Base-by-base conservation (phyloP, 1,140 invertebrate species). In the Diabrotica undecimpunctata region DNA sequence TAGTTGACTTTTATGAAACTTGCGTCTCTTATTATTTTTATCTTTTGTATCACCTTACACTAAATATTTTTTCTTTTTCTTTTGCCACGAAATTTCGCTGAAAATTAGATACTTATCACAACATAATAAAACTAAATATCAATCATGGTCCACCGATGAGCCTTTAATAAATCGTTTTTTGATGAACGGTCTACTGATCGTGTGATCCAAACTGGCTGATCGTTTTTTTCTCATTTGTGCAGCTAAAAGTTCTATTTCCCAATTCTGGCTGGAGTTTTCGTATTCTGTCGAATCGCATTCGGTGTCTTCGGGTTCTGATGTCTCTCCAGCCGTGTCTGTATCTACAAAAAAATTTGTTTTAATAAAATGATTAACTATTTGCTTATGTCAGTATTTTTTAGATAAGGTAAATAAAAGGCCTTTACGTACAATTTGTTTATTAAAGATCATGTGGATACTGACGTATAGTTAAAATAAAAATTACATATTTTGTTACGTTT, bases 201-300 rank as follows among this genome's bases (percentile, higher is more conserved):
- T 72, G 54, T 72, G 70, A 67, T 75, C 78, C 39, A 75, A 68
- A 68, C 79, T 78, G 11, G 74, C 74, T 5, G 76, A 77, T 59
- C 77, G 62, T 68, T 72, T 63, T 51, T 76, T 63, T 12, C 76
- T 57, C 69, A 75, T 79, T 69, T 77, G 73, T 39, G 72, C 71
- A 6, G 72, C 77, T 62, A 74, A 61, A 63, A 78, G 66, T 62
- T 77, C 75, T 13, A 79, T 72, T 65, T 78, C 76, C 75, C 78
- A 77, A 59, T 79, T 78, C 5, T 63, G 62, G 41, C 75, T 74
- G 0, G 70, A 72, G 59, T 75, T 76, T 55, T 74, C 73, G 64
- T 71, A 76, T 39, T 74, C 74, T 25, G 65, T 71, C 11, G 71
- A 70, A 52, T 73, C 73, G 55, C 65, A 69, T 10, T 69, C 72